Evolutionary conservation across 2,113 vertebrate species (phyloP).

Genomic region (Calidris pugnax): DNA sequence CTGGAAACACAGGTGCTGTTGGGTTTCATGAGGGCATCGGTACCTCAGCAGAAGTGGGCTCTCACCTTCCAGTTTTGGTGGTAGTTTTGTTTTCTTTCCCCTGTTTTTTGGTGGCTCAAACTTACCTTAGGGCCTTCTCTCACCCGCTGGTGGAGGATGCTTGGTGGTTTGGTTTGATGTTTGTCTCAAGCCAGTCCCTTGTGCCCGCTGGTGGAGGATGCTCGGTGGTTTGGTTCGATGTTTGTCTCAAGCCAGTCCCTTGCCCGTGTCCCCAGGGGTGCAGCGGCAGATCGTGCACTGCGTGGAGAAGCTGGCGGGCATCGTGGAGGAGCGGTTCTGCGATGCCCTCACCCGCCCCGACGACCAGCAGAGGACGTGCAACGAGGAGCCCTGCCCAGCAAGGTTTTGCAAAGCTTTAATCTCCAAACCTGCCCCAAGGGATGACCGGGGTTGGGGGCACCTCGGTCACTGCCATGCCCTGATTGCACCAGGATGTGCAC

Average conservation of each 20-base stretch:
- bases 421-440: neutral
- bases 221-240: accelerated
- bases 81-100: neutral
- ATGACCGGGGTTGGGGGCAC: too few relatives aligned
- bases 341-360: slow-evolving; percentile 80
- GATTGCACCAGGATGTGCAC: neutral
- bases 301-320: slow-evolving; percentile 80
- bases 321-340: slow-evolving; percentile 85
- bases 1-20: neutral
- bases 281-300: slow-evolving; percentile 87
- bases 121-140: too few relatives aligned
- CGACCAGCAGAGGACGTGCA: slow-evolving; percentile 82
- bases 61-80: neutral
- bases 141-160: accelerated
- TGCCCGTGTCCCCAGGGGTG: slow-evolving; percentile 75
- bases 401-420: slow-evolving; percentile 56
- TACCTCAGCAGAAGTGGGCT: neutral
- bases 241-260: accelerated
- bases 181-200: accelerated
- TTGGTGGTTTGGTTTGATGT: accelerated
- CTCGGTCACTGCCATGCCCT: accelerated
- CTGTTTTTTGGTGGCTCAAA: neutral
- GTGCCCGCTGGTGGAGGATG: accelerated
- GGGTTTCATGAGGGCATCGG: accelerated
- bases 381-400: slow-evolving; percentile 85